Base-by-base conservation (phyloP, 2,888 invertebrate genomes). In the Listrodromus nycthemerus region DNA sequence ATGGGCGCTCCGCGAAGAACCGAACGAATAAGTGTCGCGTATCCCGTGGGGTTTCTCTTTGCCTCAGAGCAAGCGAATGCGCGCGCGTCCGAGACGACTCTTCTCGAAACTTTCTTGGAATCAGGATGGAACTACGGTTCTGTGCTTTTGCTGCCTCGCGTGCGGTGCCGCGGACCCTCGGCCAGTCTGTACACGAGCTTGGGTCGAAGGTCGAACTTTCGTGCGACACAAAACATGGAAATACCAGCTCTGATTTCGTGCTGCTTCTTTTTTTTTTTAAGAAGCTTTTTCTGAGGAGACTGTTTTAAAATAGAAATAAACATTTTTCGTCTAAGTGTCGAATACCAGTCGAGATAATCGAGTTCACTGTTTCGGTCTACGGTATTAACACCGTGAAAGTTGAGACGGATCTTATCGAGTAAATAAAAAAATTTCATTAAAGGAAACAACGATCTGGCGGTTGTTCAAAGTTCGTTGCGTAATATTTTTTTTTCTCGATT, bases 21-120 rank as follows among this genome's bases (percentile, higher is more conserved):
- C 55, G 65, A 55, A 69, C 61, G 61, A 75, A 65, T 52, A 52
- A 83, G 83, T 83, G 79, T 83, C 79, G 74, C 58, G n/a, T 83
- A 58, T 79, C 75, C 66, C 70, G 33, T 19, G n/a, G 33, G 65
- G 30, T 61, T 50, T 61, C 41, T 82, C 50, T 71, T 71, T 13
- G 70, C 48, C 50, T 48, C 37, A 30, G 30, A 37, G 37, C 75
- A 45, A 52, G 50, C 27, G 37, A 24, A 21, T 24, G 21, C 41
- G 19, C 66, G 37, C 63, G 61, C 33, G 58, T 27, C 30, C 37
- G 21, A 16, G 52, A 69, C 63, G 50, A n/a, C 58, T 71, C 58
- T 82, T 82, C 33, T 67, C 61, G 2, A 70, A 79, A 65, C 58
- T 71, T 79, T 83, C 83, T 21, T 66, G 58, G 79, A 79, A 83